Conservation (phyloP, 2,113 vertebrate genomes). For the Lophura nycthemera region DNA sequence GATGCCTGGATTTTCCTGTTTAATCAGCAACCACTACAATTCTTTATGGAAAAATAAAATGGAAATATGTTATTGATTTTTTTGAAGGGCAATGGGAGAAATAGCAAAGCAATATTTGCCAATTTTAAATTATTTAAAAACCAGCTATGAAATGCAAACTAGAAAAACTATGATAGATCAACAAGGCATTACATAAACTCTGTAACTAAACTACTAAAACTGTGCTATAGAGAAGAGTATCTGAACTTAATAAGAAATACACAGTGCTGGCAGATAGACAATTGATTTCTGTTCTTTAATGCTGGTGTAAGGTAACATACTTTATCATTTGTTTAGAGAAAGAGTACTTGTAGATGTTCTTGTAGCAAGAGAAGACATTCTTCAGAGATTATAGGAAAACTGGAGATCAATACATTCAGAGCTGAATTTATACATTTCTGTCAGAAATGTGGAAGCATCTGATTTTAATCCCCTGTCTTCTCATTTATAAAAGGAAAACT, state of each 20-base stretch:
- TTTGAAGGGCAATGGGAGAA: not conserved
- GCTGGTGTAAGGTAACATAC: not conserved
- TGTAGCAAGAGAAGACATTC: not conserved
- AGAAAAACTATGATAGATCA: not conserved
- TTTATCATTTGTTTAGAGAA: not conserved
- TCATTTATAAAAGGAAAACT: not conserved
- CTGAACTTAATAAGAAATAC: not conserved
- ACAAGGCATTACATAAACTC: not conserved
- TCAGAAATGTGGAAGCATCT: not conserved
- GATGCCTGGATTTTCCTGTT: not conserved
- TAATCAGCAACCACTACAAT: not conserved
- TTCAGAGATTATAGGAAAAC: not conserved
- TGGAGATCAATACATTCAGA: not conserved
- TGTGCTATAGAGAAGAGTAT: not conserved
- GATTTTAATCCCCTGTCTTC: not conserved
- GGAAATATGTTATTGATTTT: not conserved
- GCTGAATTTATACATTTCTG: not conserved
- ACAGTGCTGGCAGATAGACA: not conserved
- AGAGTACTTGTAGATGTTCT: not conserved
- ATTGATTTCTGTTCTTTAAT: not conserved
- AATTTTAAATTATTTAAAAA: constrained; percentile 23
- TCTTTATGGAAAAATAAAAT: not conserved
- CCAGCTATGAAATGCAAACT: not conserved
- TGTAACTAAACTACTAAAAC: not conserved
- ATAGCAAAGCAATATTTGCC: not conserved